Evolutionary conservation across 2,113 vertebrate genomes (phyloP).

Genomic region (Nansenia antarctica): DNA sequence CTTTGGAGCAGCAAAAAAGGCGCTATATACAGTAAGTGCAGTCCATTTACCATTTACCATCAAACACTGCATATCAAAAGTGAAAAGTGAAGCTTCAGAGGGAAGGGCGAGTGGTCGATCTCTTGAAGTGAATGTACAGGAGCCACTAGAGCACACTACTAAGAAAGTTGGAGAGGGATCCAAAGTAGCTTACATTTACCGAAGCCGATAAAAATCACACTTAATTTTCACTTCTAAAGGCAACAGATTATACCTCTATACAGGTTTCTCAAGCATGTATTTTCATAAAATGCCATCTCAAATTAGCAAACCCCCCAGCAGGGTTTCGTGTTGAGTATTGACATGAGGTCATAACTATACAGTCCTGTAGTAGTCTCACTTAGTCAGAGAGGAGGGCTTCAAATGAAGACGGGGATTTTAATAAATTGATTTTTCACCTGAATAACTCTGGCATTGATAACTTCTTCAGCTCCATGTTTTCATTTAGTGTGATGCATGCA

Average conservation of each 20-base stretch:
- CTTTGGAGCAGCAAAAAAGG: too few relatives aligned
- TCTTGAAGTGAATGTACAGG: neutral
- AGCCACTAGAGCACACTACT: neutral
- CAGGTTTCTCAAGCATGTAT: constrained; percentile 47
- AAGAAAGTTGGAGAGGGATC: constrained; percentile 13
- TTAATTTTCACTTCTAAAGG: constrained; percentile 49
- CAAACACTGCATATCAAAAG: too few relatives aligned
- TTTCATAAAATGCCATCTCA: constrained; percentile 56
- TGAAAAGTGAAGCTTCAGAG: neutral
- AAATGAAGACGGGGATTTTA: too few relatives aligned
- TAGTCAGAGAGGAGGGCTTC: too few relatives aligned
- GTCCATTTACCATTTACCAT: too few relatives aligned
- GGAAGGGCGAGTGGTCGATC: neutral
- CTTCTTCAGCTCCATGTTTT: too few relatives aligned
- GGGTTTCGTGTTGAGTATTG: constrained; percentile 12
- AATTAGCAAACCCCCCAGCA: too few relatives aligned
- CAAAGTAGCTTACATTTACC: neutral
- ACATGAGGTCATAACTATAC: constrained; percentile 46
- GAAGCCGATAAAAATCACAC: constrained; percentile 23
- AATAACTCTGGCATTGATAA: too few relatives aligned
- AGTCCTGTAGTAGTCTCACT: too few relatives aligned
- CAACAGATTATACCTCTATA: constrained; percentile 48
- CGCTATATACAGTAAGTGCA: too few relatives aligned
- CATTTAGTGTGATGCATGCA: too few relatives aligned
- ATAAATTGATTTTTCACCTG: too few relatives aligned